A percentile compares a stretch with the other conserved stretches of the same genome.
phyloP scores from a whole-genome alignment of 2,888 invertebrate genomes.

The Diachrysia chrysitis region DNA sequence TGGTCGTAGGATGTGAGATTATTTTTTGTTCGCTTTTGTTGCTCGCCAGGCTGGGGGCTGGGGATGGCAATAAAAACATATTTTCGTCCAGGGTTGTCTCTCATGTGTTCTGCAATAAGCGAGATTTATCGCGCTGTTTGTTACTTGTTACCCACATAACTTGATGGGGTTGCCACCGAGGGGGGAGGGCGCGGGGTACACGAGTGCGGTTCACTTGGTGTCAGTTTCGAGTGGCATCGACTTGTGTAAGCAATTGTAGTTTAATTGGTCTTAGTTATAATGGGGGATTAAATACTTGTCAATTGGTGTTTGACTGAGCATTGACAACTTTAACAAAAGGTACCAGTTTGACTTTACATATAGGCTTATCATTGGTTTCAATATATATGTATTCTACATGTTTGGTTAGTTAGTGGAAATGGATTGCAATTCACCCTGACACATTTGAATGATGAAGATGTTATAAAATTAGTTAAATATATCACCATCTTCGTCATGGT shows the following conservation, averaged over 20 bases:
- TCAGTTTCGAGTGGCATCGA: conserved; percentile 7
- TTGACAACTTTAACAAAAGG: background rate
- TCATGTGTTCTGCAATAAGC: conserved; percentile 66
- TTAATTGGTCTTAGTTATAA: conserved; percentile 1
- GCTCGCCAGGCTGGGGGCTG: conserved; percentile 45
- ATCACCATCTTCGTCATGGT: no score
- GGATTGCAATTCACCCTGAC: no score
- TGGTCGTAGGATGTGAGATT: conserved; percentile 38
- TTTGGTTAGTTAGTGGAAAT: no score
- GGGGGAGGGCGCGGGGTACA: background rate
- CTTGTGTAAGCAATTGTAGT: background rate
- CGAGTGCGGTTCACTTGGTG: conserved; percentile 6
- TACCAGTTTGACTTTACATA: background rate
- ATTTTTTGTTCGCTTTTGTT: conserved; percentile 46
- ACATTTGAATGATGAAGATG: no score
- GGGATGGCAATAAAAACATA: conserved; percentile 69
- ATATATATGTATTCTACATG: background rate
- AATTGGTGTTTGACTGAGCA: background rate
- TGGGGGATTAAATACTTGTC: conserved; percentile 1
- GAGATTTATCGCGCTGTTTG: conserved; percentile 75
- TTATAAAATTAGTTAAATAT: no score
- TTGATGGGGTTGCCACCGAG: conserved; percentile 15
- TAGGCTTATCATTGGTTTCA: background rate
- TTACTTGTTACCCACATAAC: conserved; percentile 51
- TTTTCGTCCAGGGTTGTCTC: conserved; percentile 58